These are phyloP conservation scores for Ailurus styani DNA, from an alignment of 2,113 vertebrate species.

Conservation along the genomic window DNA sequence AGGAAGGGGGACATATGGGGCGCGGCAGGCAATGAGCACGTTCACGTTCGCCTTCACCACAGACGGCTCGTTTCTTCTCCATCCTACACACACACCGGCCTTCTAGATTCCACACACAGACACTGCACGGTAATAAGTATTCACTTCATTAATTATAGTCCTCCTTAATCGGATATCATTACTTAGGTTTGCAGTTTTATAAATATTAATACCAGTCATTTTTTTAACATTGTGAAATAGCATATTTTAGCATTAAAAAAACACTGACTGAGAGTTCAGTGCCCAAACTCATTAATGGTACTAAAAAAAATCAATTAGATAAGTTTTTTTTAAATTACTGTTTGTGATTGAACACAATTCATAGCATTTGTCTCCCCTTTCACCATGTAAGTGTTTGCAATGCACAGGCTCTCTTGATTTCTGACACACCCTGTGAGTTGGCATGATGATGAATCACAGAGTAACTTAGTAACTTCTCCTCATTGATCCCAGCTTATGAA, in stretches of 20 bases:
- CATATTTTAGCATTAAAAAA: background rate
- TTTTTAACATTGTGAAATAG: background rate
- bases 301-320: background rate
- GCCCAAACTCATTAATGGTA: background rate
- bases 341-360: background rate
- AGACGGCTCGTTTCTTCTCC: background rate
- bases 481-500: background rate
- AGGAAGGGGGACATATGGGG: no score
- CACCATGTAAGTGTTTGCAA: background rate
- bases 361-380: background rate
- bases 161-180: background rate
- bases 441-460: no score
- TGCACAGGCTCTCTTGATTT: background rate
- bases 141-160: background rate
- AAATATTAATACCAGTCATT: background rate
- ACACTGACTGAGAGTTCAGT: background rate
- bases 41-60: fast-evolving
- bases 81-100: background rate
- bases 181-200: background rate
- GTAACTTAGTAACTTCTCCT: background rate
- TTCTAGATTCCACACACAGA: background rate
- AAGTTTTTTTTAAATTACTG: background rate
- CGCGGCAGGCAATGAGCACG: fast-evolving
- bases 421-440: background rate
- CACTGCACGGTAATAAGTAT: background rate